Conservation (phyloP, 2,113 vertebrate genomes). For the Hippolais icterina region DNA sequence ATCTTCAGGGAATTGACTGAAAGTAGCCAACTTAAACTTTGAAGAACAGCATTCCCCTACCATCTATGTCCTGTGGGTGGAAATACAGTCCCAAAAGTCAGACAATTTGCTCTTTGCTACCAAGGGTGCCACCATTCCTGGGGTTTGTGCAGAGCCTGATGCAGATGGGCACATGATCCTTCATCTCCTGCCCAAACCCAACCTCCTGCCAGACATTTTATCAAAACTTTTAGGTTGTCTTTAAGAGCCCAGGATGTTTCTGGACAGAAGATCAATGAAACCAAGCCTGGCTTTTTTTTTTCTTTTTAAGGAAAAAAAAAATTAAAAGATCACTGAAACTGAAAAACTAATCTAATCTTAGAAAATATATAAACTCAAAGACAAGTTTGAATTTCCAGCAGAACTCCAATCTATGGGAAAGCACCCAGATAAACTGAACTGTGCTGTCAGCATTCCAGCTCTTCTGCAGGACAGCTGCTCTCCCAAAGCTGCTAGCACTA, state of each 20-base stretch:
- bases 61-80: neutral
- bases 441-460: neutral
- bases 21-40: neutral
- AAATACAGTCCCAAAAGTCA: neutral
- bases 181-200: neutral
- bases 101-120: neutral
- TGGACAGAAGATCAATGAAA: neutral
- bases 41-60: neutral
- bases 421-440: neutral
- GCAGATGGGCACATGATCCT: neutral
- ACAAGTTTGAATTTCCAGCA: neutral
- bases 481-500: neutral
- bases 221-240: neutral
- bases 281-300: neutral
- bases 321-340: neutral
- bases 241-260: neutral
- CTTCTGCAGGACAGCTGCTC: neutral
- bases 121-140: accelerated
- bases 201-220: neutral
- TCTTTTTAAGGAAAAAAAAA: neutral
- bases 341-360: neutral
- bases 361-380: neutral
- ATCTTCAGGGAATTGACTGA: neutral
- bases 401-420: neutral
- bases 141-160: neutral